Percentiles rank a stretch among this genome's conserved stretches.
These are phyloP conservation scores for Eueremaeus valkanovi DNA, from an alignment of 2,888 invertebrate species.

Conservation along the genomic window DNA sequence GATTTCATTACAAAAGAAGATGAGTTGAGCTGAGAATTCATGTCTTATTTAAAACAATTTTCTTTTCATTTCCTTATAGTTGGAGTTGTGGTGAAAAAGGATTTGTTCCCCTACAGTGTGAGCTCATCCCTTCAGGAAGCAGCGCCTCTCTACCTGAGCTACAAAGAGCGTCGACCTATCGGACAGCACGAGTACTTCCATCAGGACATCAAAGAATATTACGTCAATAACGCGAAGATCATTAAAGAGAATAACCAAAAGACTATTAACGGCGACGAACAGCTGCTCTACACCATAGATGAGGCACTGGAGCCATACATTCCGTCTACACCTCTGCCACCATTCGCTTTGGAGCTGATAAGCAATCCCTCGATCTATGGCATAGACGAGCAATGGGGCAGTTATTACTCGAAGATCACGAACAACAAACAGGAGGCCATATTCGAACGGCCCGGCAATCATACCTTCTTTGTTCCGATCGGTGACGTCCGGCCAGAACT, in stretches of 20 bases:
- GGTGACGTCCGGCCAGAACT: slow-evolving; percentile 12
- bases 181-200: slow-evolving; percentile 18
- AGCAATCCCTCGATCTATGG: slow-evolving; percentile 16
- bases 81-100: slow-evolving; percentile 43
- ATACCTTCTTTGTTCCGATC: slow-evolving; percentile 82
- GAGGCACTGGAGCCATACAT: slow-evolving; percentile 73
- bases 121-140: slow-evolving; percentile 41
- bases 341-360: slow-evolving; percentile 34
- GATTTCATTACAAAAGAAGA: too few species aligned
- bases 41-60: neutral
- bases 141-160: slow-evolving; percentile 43
- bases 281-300: slow-evolving; percentile 83
- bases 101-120: slow-evolving; percentile 43
- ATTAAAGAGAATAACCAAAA: slow-evolving; percentile 51
- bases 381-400: neutral
- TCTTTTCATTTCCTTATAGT: slow-evolving; percentile 36
- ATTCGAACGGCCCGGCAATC: slow-evolving; percentile 49
- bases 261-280: slow-evolving; percentile 56
- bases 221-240: slow-evolving; percentile 79
- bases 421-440: slow-evolving; percentile 27
- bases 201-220: slow-evolving; percentile 52
- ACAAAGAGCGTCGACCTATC: slow-evolving; percentile 38
- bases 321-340: slow-evolving; percentile 15
- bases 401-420: neutral
- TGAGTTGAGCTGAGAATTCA: too few species aligned